phyloP scores from a whole-genome alignment of 2,888 invertebrate species.

The Sarcophaga subvicina region DNA sequence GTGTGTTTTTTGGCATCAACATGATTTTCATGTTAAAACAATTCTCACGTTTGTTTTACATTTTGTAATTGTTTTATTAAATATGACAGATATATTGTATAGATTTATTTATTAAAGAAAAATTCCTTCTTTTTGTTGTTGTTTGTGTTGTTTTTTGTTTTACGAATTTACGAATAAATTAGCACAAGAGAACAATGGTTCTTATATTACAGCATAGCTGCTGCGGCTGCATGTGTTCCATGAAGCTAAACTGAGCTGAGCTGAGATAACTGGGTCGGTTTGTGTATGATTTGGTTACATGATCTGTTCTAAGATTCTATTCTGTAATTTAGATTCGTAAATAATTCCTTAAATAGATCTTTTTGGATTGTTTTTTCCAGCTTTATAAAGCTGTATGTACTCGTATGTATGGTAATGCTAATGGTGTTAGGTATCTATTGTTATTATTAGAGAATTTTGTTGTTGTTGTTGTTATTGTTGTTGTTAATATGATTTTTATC shows the following conservation, averaged over 20 bases:
- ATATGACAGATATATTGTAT: constrained; percentile 45
- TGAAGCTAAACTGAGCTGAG: no score
- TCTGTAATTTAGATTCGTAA: constrained; percentile 29
- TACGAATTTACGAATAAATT: constrained; percentile 52
- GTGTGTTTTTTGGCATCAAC: constrained; percentile 27
- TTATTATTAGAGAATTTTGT: constrained; percentile 37
- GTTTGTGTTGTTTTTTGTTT: constrained; percentile 8
- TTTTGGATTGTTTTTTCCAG: no score
- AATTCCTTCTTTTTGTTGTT: constrained; percentile 4
- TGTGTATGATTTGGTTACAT: constrained; percentile 10
- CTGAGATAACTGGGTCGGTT: no score
- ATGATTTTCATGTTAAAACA: constrained; percentile 65
- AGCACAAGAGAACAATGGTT: constrained; percentile 53
- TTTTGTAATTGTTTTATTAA: constrained; percentile 64
- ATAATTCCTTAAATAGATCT: constrained; percentile 54
- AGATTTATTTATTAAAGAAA: neutral
- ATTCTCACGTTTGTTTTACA: constrained; percentile 68
- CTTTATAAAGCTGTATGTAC: no score
- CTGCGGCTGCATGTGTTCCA: no score
- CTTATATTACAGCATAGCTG: constrained; percentile 45
- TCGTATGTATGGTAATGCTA: neutral
- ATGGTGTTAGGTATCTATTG: constrained; percentile 25
- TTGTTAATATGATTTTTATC: constrained; percentile 65
- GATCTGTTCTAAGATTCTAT: constrained; percentile 26
- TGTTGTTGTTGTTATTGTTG: constrained; percentile 16